Evolutionary conservation across 2,113 vertebrate species (phyloP), one percentile per base, ranked within the genome.

Genomic region (Pteruthius melanotis): DNA sequence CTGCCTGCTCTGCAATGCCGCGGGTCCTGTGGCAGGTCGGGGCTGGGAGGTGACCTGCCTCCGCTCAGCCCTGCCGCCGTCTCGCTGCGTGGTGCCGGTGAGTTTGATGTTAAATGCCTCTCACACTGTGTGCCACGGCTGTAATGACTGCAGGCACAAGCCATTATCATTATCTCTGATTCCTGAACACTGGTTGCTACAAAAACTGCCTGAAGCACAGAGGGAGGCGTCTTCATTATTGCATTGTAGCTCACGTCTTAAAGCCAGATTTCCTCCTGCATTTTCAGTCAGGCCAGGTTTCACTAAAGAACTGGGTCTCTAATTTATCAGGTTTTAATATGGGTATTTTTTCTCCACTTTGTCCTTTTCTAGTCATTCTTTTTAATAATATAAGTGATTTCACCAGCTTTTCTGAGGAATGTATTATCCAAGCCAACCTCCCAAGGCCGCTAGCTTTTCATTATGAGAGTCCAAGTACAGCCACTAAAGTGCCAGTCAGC

Each of bases 131-230:
- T 86, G 76, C 86, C 68, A 24, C 1, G 76, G 88, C 88, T 90
- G 35, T 56, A 83, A 89, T 50, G 88, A 81, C 28, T 87, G 93
- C 72, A 81, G 87, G 52, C 76, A 90, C 64, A 68, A 86, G 61
- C 79, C 45, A 35, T 83, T 52, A 70, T 44, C 60, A 27, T 95
- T 95, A 86, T 49, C 76, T 71, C 90, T 56, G 69, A 93, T 63
- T 96, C 88, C 80, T 87, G 75, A 90, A 60, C 31, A n/a, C 49
- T 59, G 28, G 39, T 70, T 88, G 68, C 82, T 81, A 27, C 44
- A 78, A 94, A 93, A 85, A 21, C 71, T 81, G 66, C 39, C 79
- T 80, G 88, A 75, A 71, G 68, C 94, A 75, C 90, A 92, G 85
- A 64, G 85, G 88, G 80, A 94, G 72, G 82, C 0, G 0, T 52